Percentiles rank a stretch among this genome's conserved stretches.
phyloP scores from a whole-genome alignment of 2,888 invertebrate species.

The Agriopis marginaria region DNA sequence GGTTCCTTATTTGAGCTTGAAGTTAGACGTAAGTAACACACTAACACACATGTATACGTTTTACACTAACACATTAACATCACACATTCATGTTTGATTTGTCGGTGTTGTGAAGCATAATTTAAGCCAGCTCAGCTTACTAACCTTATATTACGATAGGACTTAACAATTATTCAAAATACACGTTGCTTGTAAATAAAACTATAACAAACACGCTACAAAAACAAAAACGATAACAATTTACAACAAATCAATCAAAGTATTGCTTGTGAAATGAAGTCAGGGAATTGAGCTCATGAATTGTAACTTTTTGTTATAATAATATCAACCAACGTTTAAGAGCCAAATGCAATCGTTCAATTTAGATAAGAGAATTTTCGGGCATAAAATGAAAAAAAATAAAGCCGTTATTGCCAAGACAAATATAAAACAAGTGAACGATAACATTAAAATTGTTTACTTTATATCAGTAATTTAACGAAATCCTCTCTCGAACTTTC shows the following conservation, averaged over 20 bases:
- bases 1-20: background rate
- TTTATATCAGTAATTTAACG: too few relatives aligned
- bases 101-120: conserved; percentile 58
- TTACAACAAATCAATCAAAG: background rate
- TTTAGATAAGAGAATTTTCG: too few relatives aligned
- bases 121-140: conserved; percentile 28
- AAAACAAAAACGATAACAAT: background rate
- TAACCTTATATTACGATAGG: conserved; percentile 17
- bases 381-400: too few relatives aligned
- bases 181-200: conserved; percentile 12
- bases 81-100: conserved; percentile 43
- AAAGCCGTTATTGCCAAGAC: too few relatives aligned
- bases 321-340: too few relatives aligned
- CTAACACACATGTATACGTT: conserved; percentile 6
- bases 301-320: too few relatives aligned
- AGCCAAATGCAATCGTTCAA: too few relatives aligned
- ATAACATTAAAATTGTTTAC: too few relatives aligned
- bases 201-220: background rate
- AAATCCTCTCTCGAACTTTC: too few relatives aligned
- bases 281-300: background rate
- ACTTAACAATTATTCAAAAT: background rate
- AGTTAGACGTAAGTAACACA: background rate
- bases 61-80: conserved; percentile 31
- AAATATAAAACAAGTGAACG: too few relatives aligned
- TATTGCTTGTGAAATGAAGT: conserved; percentile 3